A percentile compares a stretch with the other conserved stretches of the same genome.
Evolutionary conservation across 1,140 invertebrate genomes (phyloP).

Genomic region (Arion vulgaris): DNA sequence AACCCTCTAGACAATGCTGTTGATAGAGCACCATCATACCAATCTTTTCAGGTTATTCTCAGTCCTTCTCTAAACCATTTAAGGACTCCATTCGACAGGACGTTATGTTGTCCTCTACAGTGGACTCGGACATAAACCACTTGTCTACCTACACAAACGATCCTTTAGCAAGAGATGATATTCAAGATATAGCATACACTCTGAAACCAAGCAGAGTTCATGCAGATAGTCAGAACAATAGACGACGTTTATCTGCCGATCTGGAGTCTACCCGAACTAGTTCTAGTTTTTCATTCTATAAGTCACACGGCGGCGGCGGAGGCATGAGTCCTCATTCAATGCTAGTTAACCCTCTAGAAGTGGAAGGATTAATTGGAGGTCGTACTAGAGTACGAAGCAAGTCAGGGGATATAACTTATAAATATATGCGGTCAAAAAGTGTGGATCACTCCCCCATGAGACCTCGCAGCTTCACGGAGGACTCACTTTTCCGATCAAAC

Average conservation of each 20-base stretch:
- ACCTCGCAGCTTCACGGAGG: conserved; percentile 62
- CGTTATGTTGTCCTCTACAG: conserved; percentile 45
- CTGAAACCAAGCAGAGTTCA: background rate
- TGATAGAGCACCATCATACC: background rate
- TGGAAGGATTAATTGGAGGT: conserved; percentile 19
- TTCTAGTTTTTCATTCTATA: conserved; percentile 22
- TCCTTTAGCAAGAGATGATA: conserved; percentile 12
- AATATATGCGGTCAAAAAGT: conserved; percentile 58
- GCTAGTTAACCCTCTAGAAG: conserved; percentile 21
- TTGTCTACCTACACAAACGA: conserved; percentile 9
- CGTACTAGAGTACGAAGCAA: conserved; percentile 59
- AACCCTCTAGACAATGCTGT: background rate
- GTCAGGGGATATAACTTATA: conserved; percentile 61
- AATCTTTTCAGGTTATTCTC: conserved; percentile 5
- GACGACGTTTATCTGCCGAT: conserved; percentile 63
- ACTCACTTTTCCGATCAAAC: conserved; percentile 51
- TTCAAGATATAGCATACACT: conserved; percentile 12
- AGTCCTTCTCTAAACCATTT: conserved; percentile 27
- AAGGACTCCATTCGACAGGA: conserved; percentile 45
- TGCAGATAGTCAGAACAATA: conserved; percentile 23
- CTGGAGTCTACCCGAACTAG: conserved; percentile 34
- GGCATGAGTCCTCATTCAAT: conserved; percentile 1
- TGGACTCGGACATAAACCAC: conserved; percentile 11
- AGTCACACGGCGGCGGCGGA: background rate
- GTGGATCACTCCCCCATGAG: conserved; percentile 63